phyloP scores from a whole-genome alignment of 2,797 vertebrate species.

The Chelon auratus region DNA sequence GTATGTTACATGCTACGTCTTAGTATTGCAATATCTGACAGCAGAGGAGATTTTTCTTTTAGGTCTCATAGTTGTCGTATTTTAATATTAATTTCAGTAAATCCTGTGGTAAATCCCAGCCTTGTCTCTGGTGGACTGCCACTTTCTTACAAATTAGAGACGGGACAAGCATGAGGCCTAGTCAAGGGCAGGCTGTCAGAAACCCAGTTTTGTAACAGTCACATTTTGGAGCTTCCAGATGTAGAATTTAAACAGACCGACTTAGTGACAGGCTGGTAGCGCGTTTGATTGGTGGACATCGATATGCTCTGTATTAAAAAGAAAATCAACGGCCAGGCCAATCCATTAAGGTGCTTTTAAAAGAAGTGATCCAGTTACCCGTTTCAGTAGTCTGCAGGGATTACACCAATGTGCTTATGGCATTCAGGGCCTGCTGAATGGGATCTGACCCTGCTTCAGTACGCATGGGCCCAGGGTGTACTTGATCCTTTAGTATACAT shows the following conservation, averaged over 20 bases:
- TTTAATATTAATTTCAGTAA: slow-evolving; percentile 53
- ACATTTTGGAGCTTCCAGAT: slow-evolving; percentile 64
- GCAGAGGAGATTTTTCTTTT: slow-evolving; percentile 45
- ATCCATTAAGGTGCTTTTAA: slow-evolving; percentile 90
- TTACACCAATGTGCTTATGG: slow-evolving; percentile 90
- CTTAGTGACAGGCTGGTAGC: slow-evolving; percentile 46
- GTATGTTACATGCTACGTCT: slow-evolving; percentile 20
- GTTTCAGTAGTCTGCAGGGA: slow-evolving; percentile 87
- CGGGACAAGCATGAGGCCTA: slow-evolving; percentile 61
- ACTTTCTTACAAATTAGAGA: slow-evolving; percentile 49
- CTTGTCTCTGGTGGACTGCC: slow-evolving; percentile 25
- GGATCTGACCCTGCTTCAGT: slow-evolving; percentile 80
- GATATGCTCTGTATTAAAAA: slow-evolving; percentile 78
- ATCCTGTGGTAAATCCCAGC: slow-evolving; percentile 43
- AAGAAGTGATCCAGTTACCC: slow-evolving; percentile 90
- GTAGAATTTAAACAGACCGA: slow-evolving; percentile 52
- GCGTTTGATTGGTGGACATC: slow-evolving; percentile 71
- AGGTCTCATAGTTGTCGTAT: slow-evolving; percentile 32
- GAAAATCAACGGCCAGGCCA: slow-evolving; percentile 83
- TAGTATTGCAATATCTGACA: slow-evolving; percentile 23
- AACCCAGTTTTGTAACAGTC: slow-evolving; percentile 68
- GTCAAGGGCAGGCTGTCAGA: slow-evolving; percentile 63
- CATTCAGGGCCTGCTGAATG: slow-evolving; percentile 81
- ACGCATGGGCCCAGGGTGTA: slow-evolving; percentile 68
- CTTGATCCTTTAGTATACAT: slow-evolving; percentile 68